Percentiles rank a stretch among this genome's conserved stretches.
Conservation (phyloP, 2,113 vertebrate genomes). For the Dryoscopus gambensis region DNA sequence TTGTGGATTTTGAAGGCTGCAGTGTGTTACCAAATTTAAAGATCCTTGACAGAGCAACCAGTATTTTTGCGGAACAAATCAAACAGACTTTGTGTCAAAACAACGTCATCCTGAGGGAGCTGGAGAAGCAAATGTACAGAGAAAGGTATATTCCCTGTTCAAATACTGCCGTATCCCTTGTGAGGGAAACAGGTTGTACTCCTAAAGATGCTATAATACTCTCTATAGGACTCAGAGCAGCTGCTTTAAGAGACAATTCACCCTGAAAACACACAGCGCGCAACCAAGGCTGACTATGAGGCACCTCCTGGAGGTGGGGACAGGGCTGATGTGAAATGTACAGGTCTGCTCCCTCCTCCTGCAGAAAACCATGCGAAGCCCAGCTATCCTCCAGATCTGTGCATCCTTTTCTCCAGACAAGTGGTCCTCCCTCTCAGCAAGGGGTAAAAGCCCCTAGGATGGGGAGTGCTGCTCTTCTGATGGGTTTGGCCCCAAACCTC, state of each 20-base stretch:
- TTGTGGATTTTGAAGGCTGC: not conserved
- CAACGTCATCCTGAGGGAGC: not conserved
- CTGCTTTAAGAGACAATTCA: not conserved
- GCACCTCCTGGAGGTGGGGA: not conserved
- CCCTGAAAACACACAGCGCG: not conserved
- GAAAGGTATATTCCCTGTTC: not conserved
- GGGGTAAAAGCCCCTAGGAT: not conserved
- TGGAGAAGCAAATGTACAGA: not conserved
- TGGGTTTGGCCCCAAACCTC: not conserved
- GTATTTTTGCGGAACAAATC: slow-evolving; percentile 2
- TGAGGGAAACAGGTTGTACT: not conserved
- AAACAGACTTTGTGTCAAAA: slow-evolving; percentile 23
- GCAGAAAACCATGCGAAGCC: not conserved
- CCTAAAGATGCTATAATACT: not conserved
- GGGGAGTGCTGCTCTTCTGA: not conserved
- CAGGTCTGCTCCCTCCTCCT: not conserved
- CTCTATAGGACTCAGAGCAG: not conserved
- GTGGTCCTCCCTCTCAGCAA: not conserved
- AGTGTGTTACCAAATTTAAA: not conserved
- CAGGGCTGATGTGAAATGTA: not conserved
- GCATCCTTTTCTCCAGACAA: not conserved
- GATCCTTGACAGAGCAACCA: not conserved
- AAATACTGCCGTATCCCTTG: not conserved
- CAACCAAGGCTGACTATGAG: not conserved
- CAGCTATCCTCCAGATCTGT: not conserved